phyloP scores from a whole-genome alignment of 2,113 vertebrate genomes.

The Agelaius phoeniceus region DNA sequence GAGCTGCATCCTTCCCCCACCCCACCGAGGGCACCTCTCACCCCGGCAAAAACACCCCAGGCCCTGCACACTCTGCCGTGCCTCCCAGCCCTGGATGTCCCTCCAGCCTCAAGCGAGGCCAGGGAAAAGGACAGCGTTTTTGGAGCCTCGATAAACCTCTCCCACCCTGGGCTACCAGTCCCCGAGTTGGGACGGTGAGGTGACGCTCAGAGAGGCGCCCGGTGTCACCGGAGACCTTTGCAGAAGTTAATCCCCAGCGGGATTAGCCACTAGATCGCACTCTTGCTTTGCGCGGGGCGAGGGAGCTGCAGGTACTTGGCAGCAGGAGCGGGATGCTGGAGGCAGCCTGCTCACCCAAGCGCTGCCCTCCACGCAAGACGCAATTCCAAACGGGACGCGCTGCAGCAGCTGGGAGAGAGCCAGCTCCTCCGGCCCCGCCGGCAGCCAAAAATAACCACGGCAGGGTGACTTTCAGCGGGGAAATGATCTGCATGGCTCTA shows the following conservation, averaged over 20 bases:
- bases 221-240: background rate
- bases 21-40: background rate
- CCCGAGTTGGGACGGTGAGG: background rate
- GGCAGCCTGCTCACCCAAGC: background rate
- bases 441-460: conserved; percentile 13
- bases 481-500: background rate
- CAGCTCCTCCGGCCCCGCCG: background rate
- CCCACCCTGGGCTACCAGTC: background rate
- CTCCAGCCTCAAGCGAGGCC: background rate
- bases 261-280: conserved; percentile 50
- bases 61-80: accelerated
- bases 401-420: conserved; percentile 5
- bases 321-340: background rate
- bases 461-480: background rate
- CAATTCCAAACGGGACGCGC: background rate
- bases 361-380: background rate
- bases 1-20: background rate
- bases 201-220: background rate
- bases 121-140: background rate
- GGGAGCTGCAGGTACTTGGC: conserved; percentile 14
- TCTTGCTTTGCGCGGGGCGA: background rate
- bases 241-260: background rate
- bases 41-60: background rate
- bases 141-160: background rate
- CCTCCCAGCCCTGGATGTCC: background rate